Conservation (phyloP, 2,113 vertebrate species). For the Epinephelus fuscoguttatus region DNA sequence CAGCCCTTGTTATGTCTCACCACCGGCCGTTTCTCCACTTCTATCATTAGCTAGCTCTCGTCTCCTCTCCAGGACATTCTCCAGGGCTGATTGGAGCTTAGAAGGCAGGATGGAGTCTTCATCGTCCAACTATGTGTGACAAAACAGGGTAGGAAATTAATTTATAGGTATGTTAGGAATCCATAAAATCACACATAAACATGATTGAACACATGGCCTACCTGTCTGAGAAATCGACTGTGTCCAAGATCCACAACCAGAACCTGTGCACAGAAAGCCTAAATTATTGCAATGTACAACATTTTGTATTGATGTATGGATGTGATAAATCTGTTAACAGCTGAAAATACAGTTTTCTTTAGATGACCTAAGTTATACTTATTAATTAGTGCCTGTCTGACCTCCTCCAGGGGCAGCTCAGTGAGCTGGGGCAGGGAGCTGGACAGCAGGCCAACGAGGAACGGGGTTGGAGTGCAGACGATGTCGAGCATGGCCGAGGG, state of each 20-base stretch:
- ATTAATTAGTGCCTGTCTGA: conserved; percentile 69
- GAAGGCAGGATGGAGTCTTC: conserved; percentile 93
- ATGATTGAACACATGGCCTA: conserved; percentile 37
- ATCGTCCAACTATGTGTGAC: conserved; percentile 88
- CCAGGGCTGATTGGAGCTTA: conserved; percentile 91
- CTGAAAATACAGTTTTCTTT: not conserved
- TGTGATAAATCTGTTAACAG: not conserved
- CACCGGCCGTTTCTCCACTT: conserved; percentile 81
- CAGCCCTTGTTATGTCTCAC: conserved; percentile 63
- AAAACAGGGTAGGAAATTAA: not conserved
- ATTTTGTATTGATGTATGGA: not conserved
- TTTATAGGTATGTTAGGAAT: not conserved
- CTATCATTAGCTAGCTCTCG: conserved; percentile 87
- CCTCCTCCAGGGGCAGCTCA: conserved; percentile 93
- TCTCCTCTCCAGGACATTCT: conserved; percentile 91
- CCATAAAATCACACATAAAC: not conserved
- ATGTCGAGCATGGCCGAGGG: conserved; percentile 95
- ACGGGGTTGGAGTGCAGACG: conserved; percentile 94
- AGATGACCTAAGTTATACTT: not conserved
- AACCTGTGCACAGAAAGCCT: conserved; percentile 81
- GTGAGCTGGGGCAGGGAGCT: conserved; percentile 90
- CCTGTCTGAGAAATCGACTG: conserved; percentile 91
- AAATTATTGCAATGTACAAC: not conserved
- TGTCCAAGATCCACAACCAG: conserved; percentile 92
- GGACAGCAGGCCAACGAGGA: conserved; percentile 94